Base-by-base conservation (phyloP, 2,888 invertebrate genomes). In the Julus scandinavius region DNA sequence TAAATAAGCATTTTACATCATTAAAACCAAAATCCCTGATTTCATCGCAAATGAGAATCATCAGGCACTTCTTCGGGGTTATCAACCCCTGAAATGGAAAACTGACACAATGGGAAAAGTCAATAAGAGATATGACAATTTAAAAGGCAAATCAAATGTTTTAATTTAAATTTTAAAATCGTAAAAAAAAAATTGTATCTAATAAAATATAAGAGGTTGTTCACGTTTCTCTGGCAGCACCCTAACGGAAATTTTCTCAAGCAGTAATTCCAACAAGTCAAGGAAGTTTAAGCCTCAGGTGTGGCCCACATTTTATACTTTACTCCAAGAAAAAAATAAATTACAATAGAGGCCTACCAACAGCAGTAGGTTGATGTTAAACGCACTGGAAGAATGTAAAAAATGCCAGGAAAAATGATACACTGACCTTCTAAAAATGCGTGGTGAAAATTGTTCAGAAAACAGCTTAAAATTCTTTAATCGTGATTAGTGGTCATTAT, bases 271-370 rank as follows among this genome's bases (percentile, higher is more conserved):
- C 38, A 38, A 80, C 29, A 11, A 15, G 38, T 13, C 13, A 38
- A 80, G 80, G 38, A 80, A 80, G 80, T 13, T 80, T 29, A 13
- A 80, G 80, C 80, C 80, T 29, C 80, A 80, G 80, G 80, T 80
- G 80, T 80, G 80, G 80, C 80, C 80, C 80, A 80, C 38, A 38
- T 80, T 80, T 80, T 80, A 80, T 80, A 38, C 80, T 80, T 38
- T 80, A 38, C 38, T 80, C 80, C 38, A 29, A 80, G 29, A 80
- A 80, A 45, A 45, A 45, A n/a, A n/a, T n/a, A 80, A 38, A 80
- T 80, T 38, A 80, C 80, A 80, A 80, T 80, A 80, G 80, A 38
- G 80, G 80, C 80, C 80, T 38, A 80, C 29, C 20, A 29, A 38
- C 38, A 80, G 80, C 38, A 80, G 80, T 80, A 80, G 80, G 54